Evolutionary conservation across 2,888 invertebrate genomes (phyloP), one percentile per base, ranked within the genome.

Genomic region (Gasteruption jaculator): DNA sequence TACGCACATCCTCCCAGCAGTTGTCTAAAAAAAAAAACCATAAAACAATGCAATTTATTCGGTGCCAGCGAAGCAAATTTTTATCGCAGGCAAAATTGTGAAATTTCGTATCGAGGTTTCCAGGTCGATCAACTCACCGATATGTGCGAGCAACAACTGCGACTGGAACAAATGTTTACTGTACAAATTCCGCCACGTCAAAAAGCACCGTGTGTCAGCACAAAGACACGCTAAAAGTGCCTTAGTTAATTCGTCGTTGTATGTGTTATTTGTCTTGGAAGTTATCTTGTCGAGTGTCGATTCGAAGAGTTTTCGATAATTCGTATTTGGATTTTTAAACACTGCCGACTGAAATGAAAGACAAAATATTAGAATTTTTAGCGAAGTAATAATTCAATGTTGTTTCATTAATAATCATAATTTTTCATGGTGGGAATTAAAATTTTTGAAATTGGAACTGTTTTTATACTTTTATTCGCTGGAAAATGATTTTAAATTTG

Each of bases 131-230:
- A 31, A 57, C 58, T 57, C 43, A 72, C 72, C 58, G 24, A 77
- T 61, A 48, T 74, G 66, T 36, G 68, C 75, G 22, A 87, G 72
- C 33, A 87, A 67, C 15, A 81, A 73, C 25, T 82, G 81, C 14
- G 85, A 83, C 57, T 82, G 80, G 43, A 76, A 74, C 15, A 81
- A 74, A 58, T 85, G 77, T 59, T 81, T 83, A 20, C 76, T 71
- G 68, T 86, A 85, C 35, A 82, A 66, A 54, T 82, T 82, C 55
- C 76, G 75, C 87, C 86, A 87, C 0, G 76, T 75, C 32, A 76
- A 76, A 53, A 82, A 82, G 55, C 82, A 81, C 1, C 78, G 78
- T 46, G 77, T 76, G 51, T 87, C 85, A 36, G 72, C 71, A 16
- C 65, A 65, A 26, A 87, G 71, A 59, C 85, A 83, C 45, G 76